phyloP scores from a whole-genome alignment of 1,140 invertebrate species.

The Euwallacea fornicatus region DNA sequence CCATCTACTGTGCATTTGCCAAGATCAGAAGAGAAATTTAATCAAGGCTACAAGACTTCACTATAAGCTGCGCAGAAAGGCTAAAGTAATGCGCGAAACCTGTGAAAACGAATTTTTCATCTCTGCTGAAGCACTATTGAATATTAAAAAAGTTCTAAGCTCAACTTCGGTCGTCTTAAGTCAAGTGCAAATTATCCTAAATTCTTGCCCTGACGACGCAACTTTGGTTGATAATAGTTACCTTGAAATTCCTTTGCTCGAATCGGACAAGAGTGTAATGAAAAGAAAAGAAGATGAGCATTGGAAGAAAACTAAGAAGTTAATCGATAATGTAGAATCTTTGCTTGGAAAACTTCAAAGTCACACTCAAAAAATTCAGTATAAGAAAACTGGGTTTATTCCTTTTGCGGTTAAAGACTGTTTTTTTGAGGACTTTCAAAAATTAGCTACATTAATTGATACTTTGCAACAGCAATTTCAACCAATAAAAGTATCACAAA shows the following conservation, averaged over 20 bases:
- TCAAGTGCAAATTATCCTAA: slow-evolving; percentile 62
- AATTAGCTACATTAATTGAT: too few relatives aligned
- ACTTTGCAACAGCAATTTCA: slow-evolving; percentile 39
- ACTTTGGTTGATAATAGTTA: slow-evolving; percentile 49
- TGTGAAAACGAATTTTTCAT: slow-evolving; percentile 48
- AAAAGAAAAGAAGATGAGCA: slow-evolving; percentile 56
- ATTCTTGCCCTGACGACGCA: slow-evolving; percentile 61
- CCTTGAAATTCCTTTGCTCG: slow-evolving; percentile 55
- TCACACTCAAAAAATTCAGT: slow-evolving; percentile 52
- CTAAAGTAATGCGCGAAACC: slow-evolving; percentile 53
- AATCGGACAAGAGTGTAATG: slow-evolving; percentile 36
- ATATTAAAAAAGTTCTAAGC: slow-evolving; percentile 18
- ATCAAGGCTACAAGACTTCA: slow-evolving; percentile 56
- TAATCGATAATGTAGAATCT: slow-evolving; percentile 54
- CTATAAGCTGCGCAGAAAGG: slow-evolving; percentile 53
- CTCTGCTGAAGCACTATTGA: background rate
- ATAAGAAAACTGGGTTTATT: background rate
- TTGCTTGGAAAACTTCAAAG: slow-evolving; percentile 54
- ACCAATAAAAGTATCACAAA: slow-evolving; percentile 35
- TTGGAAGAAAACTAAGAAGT: slow-evolving; percentile 56
- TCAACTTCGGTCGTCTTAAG: slow-evolving; percentile 54
- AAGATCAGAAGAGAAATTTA: slow-evolving; percentile 58
- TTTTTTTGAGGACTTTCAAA: too few relatives aligned
- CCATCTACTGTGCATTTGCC: slow-evolving; percentile 57
- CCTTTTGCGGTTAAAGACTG: too few relatives aligned